Evolutionary conservation across 2,797 vertebrate species (phyloP), one percentile per base, ranked within the genome.

Genomic region (Peromyscus attwateri): DNA sequence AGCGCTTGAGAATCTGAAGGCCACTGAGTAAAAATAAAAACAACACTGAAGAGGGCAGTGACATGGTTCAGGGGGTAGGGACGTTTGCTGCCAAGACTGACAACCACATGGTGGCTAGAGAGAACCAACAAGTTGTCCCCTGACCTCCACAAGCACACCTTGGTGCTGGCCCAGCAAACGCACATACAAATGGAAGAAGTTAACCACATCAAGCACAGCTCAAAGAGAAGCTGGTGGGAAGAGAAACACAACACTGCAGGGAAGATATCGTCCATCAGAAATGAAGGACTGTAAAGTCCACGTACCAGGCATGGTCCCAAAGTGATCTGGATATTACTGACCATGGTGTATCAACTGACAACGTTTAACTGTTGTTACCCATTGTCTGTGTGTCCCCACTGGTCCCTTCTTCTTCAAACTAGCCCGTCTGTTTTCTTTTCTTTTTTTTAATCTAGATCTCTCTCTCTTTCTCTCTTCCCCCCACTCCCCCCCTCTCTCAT

Each of bases 1-100:
- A 98, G 66, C 84, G 97, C 98, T 29, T 98, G 96, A 25, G 99
- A 98, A 88, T 99, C 99, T 6, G 99, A 98, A 94, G 99, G 99
- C 99, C 99, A 99, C 99, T 99, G 96, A 71, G 95, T 76, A 88
- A 77, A 97, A 97, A 68, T 19, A 91, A 87, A 81, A 90, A 80
- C 8, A 96, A 77, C 60, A 88, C 1, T 85, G 8, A 73, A 29
- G 66, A 87, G 46, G 66, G 46, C 23, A 71, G 49, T 55, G 66
- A 27, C 13, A 87, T 19, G 37, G 40, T 43, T 85, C 43, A 49
- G 64, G 52, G 83, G 31, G 83, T 52, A 68, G 43, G 43, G 29
- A 49, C 31, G 23, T 62, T 13, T 57, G n/a, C 27, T 40, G 27
- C 16, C 70, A 88, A 31, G 23, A 57, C 1, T 66, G 17, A 40